Percentiles rank a stretch among this genome's conserved stretches.
Evolutionary conservation across 2,888 invertebrate genomes (phyloP).

Genomic region (Diarsia dahlii): DNA sequence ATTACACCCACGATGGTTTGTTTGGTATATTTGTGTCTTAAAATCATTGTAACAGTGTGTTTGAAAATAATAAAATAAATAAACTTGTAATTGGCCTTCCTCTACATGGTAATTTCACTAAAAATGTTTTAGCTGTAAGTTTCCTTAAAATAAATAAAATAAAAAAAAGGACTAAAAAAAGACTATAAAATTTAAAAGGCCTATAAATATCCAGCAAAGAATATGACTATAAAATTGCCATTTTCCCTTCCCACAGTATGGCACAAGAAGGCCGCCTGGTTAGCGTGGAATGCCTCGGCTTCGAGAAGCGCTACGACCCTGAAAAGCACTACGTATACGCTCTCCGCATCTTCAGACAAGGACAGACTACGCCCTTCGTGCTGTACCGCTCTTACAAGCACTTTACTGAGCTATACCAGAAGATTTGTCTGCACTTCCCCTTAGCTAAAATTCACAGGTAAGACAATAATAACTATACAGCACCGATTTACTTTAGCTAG

Average conservation of each 20-base stretch:
- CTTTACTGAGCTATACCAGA: constrained; percentile 98
- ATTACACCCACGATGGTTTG: no score
- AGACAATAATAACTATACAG: constrained; percentile 67
- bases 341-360: constrained; percentile 95
- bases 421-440: constrained; percentile 97
- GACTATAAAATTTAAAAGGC: not conserved
- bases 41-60: no score
- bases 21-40: no score
- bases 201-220: no score
- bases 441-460: constrained; percentile 97
- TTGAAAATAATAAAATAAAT: no score
- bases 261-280: constrained; percentile 97
- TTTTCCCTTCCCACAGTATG: constrained; percentile 90
- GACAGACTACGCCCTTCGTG: constrained; percentile 96
- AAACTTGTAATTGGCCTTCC: no score
- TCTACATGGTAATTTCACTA: no score
- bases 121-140: no score
- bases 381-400: constrained; percentile 99
- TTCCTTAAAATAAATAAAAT: no score
- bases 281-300: constrained; percentile 96
- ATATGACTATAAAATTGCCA: not conserved
- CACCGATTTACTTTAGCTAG: no score
- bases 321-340: constrained; percentile 99
- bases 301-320: constrained; percentile 98
- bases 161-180: no score